Conservation (phyloP, 2,113 vertebrate genomes). For the Alces alces region DNA sequence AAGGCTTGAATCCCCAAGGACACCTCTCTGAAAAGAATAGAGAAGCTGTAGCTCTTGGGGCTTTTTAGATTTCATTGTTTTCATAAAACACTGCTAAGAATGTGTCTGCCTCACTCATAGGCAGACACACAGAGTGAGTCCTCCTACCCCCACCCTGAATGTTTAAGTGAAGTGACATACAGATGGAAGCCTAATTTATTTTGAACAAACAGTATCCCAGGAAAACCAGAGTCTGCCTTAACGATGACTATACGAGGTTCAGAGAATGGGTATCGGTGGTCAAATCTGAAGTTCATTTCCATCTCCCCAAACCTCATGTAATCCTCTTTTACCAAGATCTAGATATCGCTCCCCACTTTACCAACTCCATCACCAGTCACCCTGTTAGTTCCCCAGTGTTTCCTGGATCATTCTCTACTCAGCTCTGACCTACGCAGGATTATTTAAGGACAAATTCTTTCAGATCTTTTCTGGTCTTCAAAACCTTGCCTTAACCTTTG, state of each 20-base stretch:
- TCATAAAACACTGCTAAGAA: slow-evolving; percentile 28
- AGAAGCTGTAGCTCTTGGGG: neutral
- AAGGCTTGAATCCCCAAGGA: slow-evolving; percentile 47
- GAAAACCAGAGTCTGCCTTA: neutral
- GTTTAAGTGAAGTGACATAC: neutral
- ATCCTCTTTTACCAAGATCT: neutral
- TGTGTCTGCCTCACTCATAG: neutral
- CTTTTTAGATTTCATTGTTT: slow-evolving; percentile 12
- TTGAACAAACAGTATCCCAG: neutral
- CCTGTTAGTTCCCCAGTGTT: neutral
- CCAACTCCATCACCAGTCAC: neutral
- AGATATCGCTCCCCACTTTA: neutral
- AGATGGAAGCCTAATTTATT: neutral
- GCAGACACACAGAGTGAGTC: neutral
- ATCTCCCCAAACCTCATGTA: neutral
- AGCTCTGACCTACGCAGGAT: neutral
- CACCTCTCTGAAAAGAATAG: neutral
- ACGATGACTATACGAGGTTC: neutral
- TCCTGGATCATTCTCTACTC: neutral
- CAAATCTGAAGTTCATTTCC: neutral
- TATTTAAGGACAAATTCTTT: neutral
- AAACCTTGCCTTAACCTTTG: neutral
- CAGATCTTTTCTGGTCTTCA: neutral
- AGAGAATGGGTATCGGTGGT: neutral
- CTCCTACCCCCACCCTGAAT: neutral